phyloP scores from a whole-genome alignment of 2,113 vertebrate species.

The Oncorhynchus gorbuscha region DNA sequence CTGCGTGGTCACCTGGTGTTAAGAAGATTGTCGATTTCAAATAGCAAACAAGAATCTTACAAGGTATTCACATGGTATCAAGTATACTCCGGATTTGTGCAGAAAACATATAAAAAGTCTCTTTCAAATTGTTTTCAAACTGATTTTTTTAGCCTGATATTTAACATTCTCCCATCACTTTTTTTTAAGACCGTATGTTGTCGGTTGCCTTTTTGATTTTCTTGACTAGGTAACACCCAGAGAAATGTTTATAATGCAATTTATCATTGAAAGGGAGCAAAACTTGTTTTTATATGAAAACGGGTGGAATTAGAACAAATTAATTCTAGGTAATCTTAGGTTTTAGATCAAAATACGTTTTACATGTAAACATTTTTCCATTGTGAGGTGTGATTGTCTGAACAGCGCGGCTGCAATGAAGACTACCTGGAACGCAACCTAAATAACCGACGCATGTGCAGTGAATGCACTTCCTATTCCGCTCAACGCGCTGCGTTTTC shows the following conservation, averaged over 20 bases:
- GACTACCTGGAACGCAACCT: not conserved
- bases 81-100: slow-evolving; percentile 1
- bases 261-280: too few species aligned
- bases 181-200: not conserved
- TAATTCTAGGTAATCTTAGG: too few species aligned
- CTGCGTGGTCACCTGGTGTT: not conserved
- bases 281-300: too few species aligned
- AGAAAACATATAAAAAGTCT: slow-evolving; percentile 32
- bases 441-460: too few species aligned
- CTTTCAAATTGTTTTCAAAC: slow-evolving; percentile 51
- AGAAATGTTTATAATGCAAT: too few species aligned
- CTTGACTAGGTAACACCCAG: not conserved
- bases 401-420: not conserved
- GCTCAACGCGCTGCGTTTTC: not conserved
- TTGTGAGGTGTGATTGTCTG: too few species aligned
- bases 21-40: slow-evolving; percentile 20
- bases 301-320: too few species aligned
- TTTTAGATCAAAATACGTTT: too few species aligned
- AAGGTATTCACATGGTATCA: not conserved
- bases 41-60: slow-evolving; percentile 9
- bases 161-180: slow-evolving; percentile 42
- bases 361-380: too few species aligned
- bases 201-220: not conserved
- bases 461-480: not conserved
- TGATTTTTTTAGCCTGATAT: slow-evolving; percentile 62